Percentiles rank a stretch among this genome's conserved stretches.
These are phyloP conservation scores for Dicranocentrus wangi DNA, from an alignment of 2,888 invertebrate genomes.

Conservation along the genomic window DNA sequence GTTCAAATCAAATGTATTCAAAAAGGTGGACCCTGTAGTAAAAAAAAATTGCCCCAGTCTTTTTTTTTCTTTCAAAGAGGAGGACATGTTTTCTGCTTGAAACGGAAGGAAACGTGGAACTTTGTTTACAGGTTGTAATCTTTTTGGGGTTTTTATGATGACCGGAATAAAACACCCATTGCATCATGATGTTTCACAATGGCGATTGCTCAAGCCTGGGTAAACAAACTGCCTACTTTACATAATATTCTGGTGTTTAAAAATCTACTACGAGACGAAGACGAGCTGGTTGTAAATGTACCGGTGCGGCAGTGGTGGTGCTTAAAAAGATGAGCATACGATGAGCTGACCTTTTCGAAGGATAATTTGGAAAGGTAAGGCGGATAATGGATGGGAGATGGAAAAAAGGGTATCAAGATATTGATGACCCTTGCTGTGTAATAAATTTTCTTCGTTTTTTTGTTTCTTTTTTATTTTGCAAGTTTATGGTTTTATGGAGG, in stretches of 20 bases:
- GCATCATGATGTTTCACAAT: neutral
- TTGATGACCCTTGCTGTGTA: conserved; percentile 55
- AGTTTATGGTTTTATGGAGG: conserved; percentile 47
- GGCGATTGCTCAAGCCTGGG: too few species aligned
- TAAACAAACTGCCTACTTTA: too few species aligned
- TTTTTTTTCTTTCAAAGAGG: too few species aligned
- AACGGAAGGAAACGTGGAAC: neutral
- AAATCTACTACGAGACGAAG: conserved; percentile 27
- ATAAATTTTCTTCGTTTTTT: conserved; percentile 40
- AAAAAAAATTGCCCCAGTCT: conserved; percentile 6
- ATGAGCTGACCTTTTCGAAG: conserved; percentile 18
- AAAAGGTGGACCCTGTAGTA: conserved; percentile 32
- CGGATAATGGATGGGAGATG: too few species aligned
- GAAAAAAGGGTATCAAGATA: neutral
- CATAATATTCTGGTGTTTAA: too few species aligned
- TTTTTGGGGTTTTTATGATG: neutral
- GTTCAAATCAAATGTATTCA: conserved; percentile 13
- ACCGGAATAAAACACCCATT: conserved; percentile 17
- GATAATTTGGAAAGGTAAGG: conserved; percentile 37
- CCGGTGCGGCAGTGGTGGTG: conserved; percentile 29
- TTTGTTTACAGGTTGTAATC: neutral
- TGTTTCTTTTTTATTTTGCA: conserved; percentile 43
- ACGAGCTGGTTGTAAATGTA: conserved; percentile 59
- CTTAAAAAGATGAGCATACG: conserved; percentile 20
- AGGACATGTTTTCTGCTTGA: too few species aligned